Evolutionary conservation across 2,113 vertebrate genomes (phyloP).

Genomic region (Microcebus jonahi): DNA sequence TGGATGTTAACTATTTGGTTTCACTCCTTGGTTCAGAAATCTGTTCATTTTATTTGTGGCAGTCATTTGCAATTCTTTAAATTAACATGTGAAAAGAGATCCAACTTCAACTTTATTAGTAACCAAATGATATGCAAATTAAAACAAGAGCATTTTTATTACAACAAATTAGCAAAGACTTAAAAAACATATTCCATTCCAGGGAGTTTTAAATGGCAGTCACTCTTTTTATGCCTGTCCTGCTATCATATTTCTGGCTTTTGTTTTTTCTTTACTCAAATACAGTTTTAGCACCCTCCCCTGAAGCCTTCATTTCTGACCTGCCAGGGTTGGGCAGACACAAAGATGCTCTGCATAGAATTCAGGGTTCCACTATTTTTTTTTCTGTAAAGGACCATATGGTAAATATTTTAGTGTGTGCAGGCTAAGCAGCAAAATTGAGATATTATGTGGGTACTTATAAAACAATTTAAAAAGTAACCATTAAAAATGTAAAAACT

Average conservation of each 20-base stretch:
- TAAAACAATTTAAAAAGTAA: background rate
- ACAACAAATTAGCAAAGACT: slow-evolving; percentile 41
- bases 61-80: slow-evolving; percentile 61
- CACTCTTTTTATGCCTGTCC: background rate
- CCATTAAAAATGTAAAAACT: background rate
- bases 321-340: background rate
- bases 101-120: slow-evolving; percentile 60
- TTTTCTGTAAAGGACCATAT: background rate
- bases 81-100: slow-evolving; percentile 67
- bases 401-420: background rate
- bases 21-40: slow-evolving; percentile 53
- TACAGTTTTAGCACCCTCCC: background rate
- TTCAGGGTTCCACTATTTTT: background rate
- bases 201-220: slow-evolving; percentile 28
- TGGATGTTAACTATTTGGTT: slow-evolving; percentile 37
- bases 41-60: slow-evolving; percentile 65
- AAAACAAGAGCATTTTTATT: slow-evolving; percentile 57
- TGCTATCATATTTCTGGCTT: background rate
- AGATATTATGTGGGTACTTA: background rate
- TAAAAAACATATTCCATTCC: background rate
- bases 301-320: background rate
- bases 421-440: background rate
- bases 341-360: background rate
- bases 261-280: background rate
- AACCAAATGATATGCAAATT: slow-evolving; percentile 74